Percentiles rank a stretch among this genome's conserved stretches.
These are phyloP conservation scores for Paratilapia polleni DNA, from an alignment of 2,113 vertebrate genomes.

Conservation along the genomic window DNA sequence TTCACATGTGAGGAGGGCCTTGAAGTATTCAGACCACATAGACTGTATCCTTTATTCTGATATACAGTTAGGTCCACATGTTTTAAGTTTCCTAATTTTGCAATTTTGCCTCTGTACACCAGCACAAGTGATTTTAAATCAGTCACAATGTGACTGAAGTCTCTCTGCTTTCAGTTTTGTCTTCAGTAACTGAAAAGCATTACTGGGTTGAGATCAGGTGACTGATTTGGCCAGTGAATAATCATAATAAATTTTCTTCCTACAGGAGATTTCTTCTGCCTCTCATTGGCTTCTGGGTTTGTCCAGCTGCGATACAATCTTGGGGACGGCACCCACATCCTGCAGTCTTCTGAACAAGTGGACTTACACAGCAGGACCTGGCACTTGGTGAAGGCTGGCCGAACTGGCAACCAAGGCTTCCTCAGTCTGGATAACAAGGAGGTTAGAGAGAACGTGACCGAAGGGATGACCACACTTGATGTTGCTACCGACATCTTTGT, in stretches of 20 bases:
- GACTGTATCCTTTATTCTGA: background rate
- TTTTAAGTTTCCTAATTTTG: background rate
- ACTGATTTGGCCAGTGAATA: background rate
- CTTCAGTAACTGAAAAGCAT: background rate
- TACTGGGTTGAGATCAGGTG: background rate
- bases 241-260: background rate
- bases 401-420: slow-evolving; percentile 81
- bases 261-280: slow-evolving; percentile 88
- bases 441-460: slow-evolving; percentile 60
- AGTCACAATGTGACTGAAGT: background rate
- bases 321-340: slow-evolving; percentile 79
- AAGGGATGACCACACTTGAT: slow-evolving; percentile 83
- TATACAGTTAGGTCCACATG: background rate
- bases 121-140: background rate
- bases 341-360: slow-evolving; percentile 76
- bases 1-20: background rate
- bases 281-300: slow-evolving; percentile 83
- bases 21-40: background rate
- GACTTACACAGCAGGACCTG: slow-evolving; percentile 71
- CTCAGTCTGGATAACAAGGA: slow-evolving; percentile 80
- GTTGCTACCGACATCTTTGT: slow-evolving; percentile 82
- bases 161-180: background rate
- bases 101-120: background rate
- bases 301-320: slow-evolving; percentile 87
- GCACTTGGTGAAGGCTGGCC: slow-evolving; percentile 82